Evolutionary conservation across 2,113 vertebrate species (phyloP), one percentile per base, ranked within the genome.

Genomic region (Urocitellus parryii): DNA sequence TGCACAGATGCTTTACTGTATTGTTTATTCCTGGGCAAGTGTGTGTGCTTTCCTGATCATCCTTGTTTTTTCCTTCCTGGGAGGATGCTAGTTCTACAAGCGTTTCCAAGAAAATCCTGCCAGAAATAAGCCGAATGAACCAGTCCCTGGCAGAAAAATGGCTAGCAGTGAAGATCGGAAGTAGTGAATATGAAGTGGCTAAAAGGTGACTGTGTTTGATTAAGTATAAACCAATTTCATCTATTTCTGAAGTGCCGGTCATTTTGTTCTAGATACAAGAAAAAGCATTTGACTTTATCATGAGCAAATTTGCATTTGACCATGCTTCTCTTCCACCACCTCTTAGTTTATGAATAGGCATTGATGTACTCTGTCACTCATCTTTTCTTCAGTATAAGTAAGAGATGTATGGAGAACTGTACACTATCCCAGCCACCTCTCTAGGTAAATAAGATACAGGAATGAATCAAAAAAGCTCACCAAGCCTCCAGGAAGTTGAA

Each of bases 101-200:
- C 37, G n/a, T 77, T 79, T 32, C 73, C 48, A 68, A 70, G 65
- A 98, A 97, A 94, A 86, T 27, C 4, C 80, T 98, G 76, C 96
- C 94, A 90, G 94, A 97, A 96, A 98, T 98, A 70, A 97, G 72
- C 67, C 95, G 29, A 51, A 90, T 98, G n/a, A 83, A 85, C 45
- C 56, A 42, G 48, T 61, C 51, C 0, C 22, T 88, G 79, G 61
- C 32, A 51, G 39, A 97, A 29, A 97, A 92, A 42, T 98, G 98
- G 98, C 88, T 83, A 67, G 83, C 95, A 74, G 29, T 77, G 65
- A 61, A 80, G 78, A 72, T 0, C 48, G 18, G 91, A 83, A 96
- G 63, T 32, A 8, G 51, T 42, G 53, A 90, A 32, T 20, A 7
- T 5, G 25, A 96, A 61, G 68, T 45, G 1, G 82, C 95, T 39